Conservation (phyloP, 2,888 invertebrate genomes). For the Drosophila parthenogenetica region DNA sequence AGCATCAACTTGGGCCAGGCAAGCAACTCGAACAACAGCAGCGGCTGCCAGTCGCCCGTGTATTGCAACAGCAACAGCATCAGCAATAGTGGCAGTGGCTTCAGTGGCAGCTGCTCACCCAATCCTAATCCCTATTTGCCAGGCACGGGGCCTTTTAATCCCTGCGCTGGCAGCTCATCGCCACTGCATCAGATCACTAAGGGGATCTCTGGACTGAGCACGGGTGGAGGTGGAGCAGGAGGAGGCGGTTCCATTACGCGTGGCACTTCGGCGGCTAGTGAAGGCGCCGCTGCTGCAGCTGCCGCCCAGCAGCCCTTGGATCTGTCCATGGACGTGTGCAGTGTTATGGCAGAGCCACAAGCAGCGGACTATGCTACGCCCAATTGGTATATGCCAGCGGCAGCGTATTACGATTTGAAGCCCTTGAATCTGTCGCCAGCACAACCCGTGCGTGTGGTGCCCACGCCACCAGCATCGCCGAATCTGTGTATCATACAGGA, state of each 20-base stretch:
- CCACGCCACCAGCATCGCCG: conserved; percentile 85
- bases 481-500: conserved; percentile 92
- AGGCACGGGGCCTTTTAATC: conserved; percentile 66
- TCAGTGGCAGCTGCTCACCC: conserved; percentile 83
- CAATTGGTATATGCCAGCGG: conserved; percentile 82
- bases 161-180: conserved; percentile 84
- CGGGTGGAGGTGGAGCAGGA: conserved; percentile 88
- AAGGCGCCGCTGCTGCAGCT: conserved; percentile 57
- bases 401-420: conserved; percentile 83
- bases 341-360: conserved; percentile 40
- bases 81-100: conserved; percentile 80
- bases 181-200: conserved; percentile 89
- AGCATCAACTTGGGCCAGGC: conserved; percentile 72
- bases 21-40: conserved; percentile 75
- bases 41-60: conserved; percentile 86
- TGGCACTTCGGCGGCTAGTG: conserved; percentile 88
- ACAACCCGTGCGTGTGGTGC: conserved; percentile 84
- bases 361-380: conserved; percentile 49
- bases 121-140: conserved; percentile 84
- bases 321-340: conserved; percentile 84
- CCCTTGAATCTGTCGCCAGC: conserved; percentile 84
- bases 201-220: conserved; percentile 91
- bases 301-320: conserved; percentile 83
- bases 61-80: conserved; percentile 78
- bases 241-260: conserved; percentile 89